These are phyloP conservation scores for Euwallacea similis DNA, from an alignment of 1,140 invertebrate species.

Conservation along the genomic window DNA sequence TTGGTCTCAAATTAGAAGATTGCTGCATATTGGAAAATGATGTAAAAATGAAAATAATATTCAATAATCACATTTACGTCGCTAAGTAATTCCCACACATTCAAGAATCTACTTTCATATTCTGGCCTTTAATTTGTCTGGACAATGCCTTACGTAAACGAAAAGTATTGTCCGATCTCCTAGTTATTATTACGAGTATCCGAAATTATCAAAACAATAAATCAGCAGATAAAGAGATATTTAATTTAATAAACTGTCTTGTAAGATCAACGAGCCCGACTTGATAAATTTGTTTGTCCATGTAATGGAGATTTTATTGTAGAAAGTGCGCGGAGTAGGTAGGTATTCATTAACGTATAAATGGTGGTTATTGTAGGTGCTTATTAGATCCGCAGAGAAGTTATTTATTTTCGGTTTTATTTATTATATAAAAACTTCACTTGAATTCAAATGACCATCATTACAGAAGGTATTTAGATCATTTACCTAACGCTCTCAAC, in stretches of 20 bases:
- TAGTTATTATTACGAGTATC: background rate
- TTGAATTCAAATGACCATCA: no score
- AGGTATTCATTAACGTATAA: no score
- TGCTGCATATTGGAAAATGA: no score
- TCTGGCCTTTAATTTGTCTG: conserved; percentile 4
- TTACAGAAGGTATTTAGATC: no score
- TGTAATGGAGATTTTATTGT: conserved; percentile 5
- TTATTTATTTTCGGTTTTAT: no score
- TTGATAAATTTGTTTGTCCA: background rate
- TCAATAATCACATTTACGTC: background rate
- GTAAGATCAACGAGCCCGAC: background rate
- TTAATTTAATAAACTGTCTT: conserved; percentile 6
- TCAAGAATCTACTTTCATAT: conserved; percentile 4
- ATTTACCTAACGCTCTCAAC: no score
- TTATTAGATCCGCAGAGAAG: no score
- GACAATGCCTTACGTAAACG: conserved; percentile 6
- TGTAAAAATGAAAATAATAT: no score
- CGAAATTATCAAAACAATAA: conserved; percentile 4
- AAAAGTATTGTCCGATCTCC: conserved; percentile 2
- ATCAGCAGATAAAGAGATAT: conserved; percentile 1
- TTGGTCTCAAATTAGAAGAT: no score
- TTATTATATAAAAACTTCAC: no score
- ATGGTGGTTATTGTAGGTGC: no score
- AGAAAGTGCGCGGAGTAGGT: background rate
- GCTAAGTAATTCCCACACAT: background rate